These are phyloP conservation scores for Hucho hucho DNA, from an alignment of 2,113 vertebrate species.

Conservation along the genomic window DNA sequence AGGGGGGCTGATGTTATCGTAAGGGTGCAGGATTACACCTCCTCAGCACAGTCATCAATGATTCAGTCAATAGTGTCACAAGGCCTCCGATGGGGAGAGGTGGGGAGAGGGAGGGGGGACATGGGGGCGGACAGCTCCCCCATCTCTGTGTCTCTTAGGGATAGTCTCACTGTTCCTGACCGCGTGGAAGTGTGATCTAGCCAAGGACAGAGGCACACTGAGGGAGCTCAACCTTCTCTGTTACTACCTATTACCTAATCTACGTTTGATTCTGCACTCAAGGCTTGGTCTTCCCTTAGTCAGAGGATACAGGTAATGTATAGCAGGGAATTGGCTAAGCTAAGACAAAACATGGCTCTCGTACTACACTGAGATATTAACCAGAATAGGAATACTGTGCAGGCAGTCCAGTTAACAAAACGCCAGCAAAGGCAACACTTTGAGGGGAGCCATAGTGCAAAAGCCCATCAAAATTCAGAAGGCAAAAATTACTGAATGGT, in stretches of 20 bases:
- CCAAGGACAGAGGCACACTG: constrained; percentile 37
- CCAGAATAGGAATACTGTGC: background rate
- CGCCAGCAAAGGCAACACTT: background rate
- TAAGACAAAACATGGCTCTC: background rate
- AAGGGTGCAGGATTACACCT: constrained; percentile 81
- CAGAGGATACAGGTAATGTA: background rate
- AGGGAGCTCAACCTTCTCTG: constrained; percentile 2
- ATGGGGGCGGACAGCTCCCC: constrained; percentile 16
- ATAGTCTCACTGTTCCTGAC: constrained; percentile 16
- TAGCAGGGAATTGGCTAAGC: background rate
- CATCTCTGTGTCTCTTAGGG: background rate
- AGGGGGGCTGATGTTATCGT: constrained; percentile 79
- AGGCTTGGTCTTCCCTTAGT: background rate
- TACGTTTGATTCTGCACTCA: background rate
- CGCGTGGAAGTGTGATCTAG: constrained; percentile 26
- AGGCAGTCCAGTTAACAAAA: background rate
- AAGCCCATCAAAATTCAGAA: background rate
- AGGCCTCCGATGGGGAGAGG: constrained; percentile 59
- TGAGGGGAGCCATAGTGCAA: background rate
- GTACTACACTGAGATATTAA: background rate
- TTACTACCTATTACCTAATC: constrained; percentile 15
- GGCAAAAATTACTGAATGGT: constrained; percentile 29
- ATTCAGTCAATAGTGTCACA: constrained; percentile 77
- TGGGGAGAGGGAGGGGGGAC: constrained; percentile 49
- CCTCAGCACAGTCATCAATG: constrained; percentile 83